Percentiles rank a stretch among this genome's conserved stretches.
These are phyloP conservation scores for Lithophane semibrunnea DNA, from an alignment of 2,888 invertebrate species.

Conservation along the genomic window DNA sequence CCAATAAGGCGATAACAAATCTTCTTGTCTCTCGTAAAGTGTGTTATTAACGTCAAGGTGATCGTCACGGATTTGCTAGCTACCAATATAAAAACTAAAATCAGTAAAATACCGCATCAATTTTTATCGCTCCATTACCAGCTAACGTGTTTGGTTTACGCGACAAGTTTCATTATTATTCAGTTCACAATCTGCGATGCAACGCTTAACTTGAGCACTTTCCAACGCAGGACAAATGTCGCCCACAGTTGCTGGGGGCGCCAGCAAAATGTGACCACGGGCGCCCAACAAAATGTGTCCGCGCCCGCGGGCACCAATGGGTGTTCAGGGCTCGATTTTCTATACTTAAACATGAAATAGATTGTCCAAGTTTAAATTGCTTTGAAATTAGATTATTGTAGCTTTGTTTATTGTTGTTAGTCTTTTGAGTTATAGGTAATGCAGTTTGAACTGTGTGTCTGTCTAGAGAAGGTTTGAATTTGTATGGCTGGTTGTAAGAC, in stretches of 20 bases:
- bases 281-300: not conserved
- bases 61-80: too few species aligned
- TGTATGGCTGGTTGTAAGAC: not conserved
- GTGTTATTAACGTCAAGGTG: too few species aligned
- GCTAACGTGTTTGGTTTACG: conserved; percentile 68
- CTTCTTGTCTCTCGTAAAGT: too few species aligned
- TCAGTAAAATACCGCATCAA: conserved; percentile 20
- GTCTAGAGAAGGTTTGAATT: not conserved
- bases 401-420: conserved; percentile 39
- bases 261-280: not conserved
- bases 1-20: too few species aligned
- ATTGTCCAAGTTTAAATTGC: conserved; percentile 57
- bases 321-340: conserved; percentile 35
- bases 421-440: conserved; percentile 4
- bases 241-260: conserved; percentile 4
- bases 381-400: conserved; percentile 59
- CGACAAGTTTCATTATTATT: conserved; percentile 71
- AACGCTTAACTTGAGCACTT: conserved; percentile 64
- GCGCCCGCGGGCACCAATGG: not conserved
- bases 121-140: not conserved
- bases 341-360: conserved; percentile 50
- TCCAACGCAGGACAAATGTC: conserved; percentile 43
- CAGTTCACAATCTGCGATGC: conserved; percentile 70
- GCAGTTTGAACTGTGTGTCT: conserved; percentile 4
- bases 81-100: not conserved